These are phyloP conservation scores for Chiroxiphia lanceolata DNA, from an alignment of 2,797 vertebrate genomes.

Conservation along the genomic window DNA sequence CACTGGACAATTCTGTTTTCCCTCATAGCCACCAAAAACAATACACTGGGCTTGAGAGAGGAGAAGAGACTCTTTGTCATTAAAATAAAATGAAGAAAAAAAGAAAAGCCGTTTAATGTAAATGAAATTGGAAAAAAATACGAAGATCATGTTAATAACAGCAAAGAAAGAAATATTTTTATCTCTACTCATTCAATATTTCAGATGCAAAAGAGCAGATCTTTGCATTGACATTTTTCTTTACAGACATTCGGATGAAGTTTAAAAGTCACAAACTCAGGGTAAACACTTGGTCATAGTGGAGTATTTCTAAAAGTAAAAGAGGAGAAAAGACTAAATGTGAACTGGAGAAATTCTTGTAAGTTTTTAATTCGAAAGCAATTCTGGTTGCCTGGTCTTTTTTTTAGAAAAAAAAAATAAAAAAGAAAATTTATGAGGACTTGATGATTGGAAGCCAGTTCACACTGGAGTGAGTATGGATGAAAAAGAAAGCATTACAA, in stretches of 20 bases:
- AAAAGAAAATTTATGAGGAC: neutral
- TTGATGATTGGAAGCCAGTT: neutral
- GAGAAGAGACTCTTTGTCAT: conserved; percentile 46
- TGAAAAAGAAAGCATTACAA: neutral
- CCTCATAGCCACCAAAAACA: neutral
- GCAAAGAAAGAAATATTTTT: conserved; percentile 44
- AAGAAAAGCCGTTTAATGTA: conserved; percentile 1
- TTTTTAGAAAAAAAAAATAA: neutral
- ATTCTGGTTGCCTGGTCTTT: neutral
- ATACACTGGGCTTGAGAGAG: neutral
- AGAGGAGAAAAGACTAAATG: neutral
- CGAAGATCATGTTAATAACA: conserved; percentile 26
- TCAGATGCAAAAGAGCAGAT: neutral
- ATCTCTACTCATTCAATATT: neutral
- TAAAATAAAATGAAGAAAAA: neutral
- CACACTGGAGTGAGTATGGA: neutral
- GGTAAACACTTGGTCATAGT: neutral
- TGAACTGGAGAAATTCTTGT: neutral
- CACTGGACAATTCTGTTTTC: neutral
- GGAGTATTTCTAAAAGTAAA: neutral
- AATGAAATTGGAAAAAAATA: conserved; percentile 18
- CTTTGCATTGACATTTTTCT: conserved; percentile 12
- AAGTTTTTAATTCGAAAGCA: conserved; percentile 6
- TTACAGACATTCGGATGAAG: conserved; percentile 8
- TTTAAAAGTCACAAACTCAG: conserved; percentile 43